Base-by-base conservation (phyloP, 2,113 vertebrate species). In the Salvator merianae region DNA sequence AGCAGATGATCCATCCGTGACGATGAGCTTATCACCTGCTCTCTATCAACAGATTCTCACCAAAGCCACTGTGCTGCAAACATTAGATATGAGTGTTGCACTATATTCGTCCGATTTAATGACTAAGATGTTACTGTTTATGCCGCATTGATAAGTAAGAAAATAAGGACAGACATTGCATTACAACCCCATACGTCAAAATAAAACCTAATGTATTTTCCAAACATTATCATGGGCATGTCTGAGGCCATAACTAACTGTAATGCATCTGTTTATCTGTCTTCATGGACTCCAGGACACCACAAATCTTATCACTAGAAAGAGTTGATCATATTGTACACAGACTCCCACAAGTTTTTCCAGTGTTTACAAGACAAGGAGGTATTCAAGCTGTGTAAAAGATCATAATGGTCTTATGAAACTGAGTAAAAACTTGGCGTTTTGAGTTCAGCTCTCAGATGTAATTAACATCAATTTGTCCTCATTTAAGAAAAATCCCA, bases 321-420 rank as follows among this genome's bases (percentile, higher is more conserved):
- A 36, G 69, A 79, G 20, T 8, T 30, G n/a, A 85, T 34, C 88
- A 86, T 30, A 87, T 88, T 84, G 28, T 81, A 81, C 75, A 43
- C 43, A 89, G 81, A 91, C 82, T 84, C 30, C 68, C 78, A 89
- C 84, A 59, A 59, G 84, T 86, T 84, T 22, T 84, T 70, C 79
- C 85, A 75, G 69, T 84, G 75, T 93, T 88, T 86, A 83, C 83
- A 88, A 82, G 83, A 90, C 91, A 93, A 90, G 83, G 87, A 75
- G 70, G 18, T 84, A 84, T 62, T 62, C 36, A 5, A 89, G 50
- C 59, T 47, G 43, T 47, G 5, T 47, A 47, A 7, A 47, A 47
- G 43, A 47, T 9, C 5, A 47, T 5, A 9, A 47, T n/a, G 43
- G 43, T 9, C 43, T 47, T 47, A 47, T 47, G 43, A 47, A 88